Percentiles rank a stretch among this genome's conserved stretches.
These are phyloP conservation scores for Lutjanus erythropterus DNA, from an alignment of 2,113 vertebrate genomes.

Conservation along the genomic window DNA sequence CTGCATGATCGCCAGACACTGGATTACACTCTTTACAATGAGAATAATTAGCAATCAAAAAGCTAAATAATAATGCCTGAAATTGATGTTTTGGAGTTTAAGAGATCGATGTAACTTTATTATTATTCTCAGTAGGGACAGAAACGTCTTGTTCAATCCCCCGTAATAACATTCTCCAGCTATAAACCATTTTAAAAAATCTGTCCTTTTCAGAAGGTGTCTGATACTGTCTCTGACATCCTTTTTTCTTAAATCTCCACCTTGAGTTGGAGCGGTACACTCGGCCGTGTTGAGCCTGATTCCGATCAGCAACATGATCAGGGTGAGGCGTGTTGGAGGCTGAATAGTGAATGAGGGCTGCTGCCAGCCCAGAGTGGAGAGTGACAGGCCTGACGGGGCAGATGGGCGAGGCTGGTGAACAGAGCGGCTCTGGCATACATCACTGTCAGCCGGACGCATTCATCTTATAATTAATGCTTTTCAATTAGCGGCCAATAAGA, in stretches of 20 bases:
- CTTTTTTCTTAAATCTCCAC: slow-evolving; percentile 5
- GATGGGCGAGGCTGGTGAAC: slow-evolving; percentile 60
- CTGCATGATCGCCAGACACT: neutral
- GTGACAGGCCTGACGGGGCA: slow-evolving; percentile 69
- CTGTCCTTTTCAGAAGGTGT: slow-evolving; percentile 42
- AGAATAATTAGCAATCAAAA: slow-evolving; percentile 21
- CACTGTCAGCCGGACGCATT: slow-evolving; percentile 68
- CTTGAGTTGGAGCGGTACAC: slow-evolving; percentile 33
- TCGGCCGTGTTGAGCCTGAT: slow-evolving; percentile 10
- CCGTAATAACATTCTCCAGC: slow-evolving; percentile 13
- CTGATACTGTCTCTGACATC: slow-evolving; percentile 10
- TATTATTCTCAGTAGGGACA: slow-evolving; percentile 29
- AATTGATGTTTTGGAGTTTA: neutral
- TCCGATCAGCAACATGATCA: slow-evolving; percentile 52
- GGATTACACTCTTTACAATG: slow-evolving; percentile 7
- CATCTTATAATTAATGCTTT: slow-evolving; percentile 77
- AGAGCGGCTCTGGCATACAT: slow-evolving; percentile 63
- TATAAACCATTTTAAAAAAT: neutral
- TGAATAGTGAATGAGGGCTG: slow-evolving; percentile 61
- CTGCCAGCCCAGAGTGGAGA: slow-evolving; percentile 38
- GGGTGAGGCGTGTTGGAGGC: slow-evolving; percentile 35
- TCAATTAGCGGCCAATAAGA: slow-evolving; percentile 74
- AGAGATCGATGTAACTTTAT: slow-evolving; percentile 1
- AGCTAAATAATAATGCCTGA: neutral
- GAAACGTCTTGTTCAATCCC: slow-evolving; percentile 40